Evolutionary conservation across 2,888 invertebrate genomes (phyloP), one percentile per base, ranked within the genome.

Genomic region (Drosophila pegasa): DNA sequence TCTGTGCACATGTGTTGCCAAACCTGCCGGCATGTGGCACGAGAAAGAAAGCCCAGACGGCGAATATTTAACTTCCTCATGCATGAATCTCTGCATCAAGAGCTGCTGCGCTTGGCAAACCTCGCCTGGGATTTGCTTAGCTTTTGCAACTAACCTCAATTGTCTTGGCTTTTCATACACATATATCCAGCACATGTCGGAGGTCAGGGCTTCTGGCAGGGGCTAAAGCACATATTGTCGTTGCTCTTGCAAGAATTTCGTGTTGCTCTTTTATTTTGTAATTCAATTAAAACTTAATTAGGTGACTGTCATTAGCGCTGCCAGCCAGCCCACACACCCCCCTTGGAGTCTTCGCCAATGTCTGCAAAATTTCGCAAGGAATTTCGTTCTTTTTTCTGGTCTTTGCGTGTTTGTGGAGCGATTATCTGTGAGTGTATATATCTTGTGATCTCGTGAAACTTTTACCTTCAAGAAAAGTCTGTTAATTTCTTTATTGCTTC

Each of bases 281-380:
- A 71, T 87, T 87, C 66, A 78, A 78, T 81, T 78, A 81, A 78
- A 81, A 81, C 50, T 69, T 71, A 81, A 81, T 87, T 87, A 71
- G 70, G 40, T 55, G 54, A 31, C 65, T 84, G 87, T 67, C 78
- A 80, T 77, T 64, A 68, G 51, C 51, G 54, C 35, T 60, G 67
- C 71, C 68, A 62, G 29, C 31, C n/a, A n/a, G n/a, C 31, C 40
- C 40, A 16, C 16, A 18, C 18, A 40, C 20, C 41, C 27, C 41
- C 6, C 10, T 29, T 63, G 7, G 9, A 12, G 35, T 35, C 43
- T 35, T 16, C 25, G 45, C 31, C 40, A 63, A 16, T 25, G 64
- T 27, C 33, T 45, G 29, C 1, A 20, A 10, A 35, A 50, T 64
- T 56, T 63, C 18, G 12, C 65, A 65, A 48, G 33, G 38, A 38